Evolutionary conservation across 2,888 invertebrate species (phyloP).

Genomic region (Cordylochernes scorpioides): DNA sequence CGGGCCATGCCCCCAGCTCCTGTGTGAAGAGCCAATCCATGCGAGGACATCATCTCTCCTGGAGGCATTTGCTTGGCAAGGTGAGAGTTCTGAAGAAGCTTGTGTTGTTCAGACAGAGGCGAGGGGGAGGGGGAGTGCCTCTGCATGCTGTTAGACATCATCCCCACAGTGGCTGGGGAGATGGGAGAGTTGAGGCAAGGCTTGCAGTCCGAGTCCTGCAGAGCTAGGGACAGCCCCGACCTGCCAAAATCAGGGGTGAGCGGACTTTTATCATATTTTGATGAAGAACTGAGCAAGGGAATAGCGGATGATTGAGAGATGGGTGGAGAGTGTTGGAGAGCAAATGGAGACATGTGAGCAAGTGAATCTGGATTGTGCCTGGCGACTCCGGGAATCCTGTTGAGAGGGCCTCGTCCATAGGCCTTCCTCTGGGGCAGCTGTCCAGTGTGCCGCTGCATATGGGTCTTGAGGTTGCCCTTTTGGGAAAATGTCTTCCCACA

Average conservation of each 20-base stretch:
- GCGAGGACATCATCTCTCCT: conserved; percentile 6
- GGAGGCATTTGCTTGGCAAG: conserved; percentile 10
- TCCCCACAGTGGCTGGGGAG: background rate
- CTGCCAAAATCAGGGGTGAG: conserved; percentile 3
- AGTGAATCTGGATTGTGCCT: conserved; percentile 1
- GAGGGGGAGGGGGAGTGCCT: conserved; percentile 6
- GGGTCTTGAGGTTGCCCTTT: conserved; percentile 16
- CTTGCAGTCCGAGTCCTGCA: conserved; percentile 3
- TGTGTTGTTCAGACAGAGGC: too few species aligned
- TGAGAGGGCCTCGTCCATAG: conserved; percentile 8
- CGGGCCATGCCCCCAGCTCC: conserved; percentile 9
- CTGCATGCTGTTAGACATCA: background rate
- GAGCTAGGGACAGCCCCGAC: background rate
- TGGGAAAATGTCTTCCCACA: conserved; percentile 17
- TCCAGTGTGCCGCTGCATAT: conserved; percentile 16
- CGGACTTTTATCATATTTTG: too few species aligned
- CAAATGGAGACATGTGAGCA: conserved; percentile 10
- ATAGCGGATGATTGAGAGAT: conserved; percentile 10
- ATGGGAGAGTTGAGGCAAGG: conserved; percentile 1
- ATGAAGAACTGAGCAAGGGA: conserved; percentile 8
- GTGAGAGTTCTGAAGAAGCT: conserved; percentile 10
- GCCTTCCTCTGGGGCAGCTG: conserved; percentile 13
- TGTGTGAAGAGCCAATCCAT: too few species aligned
- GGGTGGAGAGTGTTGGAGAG: conserved; percentile 10
- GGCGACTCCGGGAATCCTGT: conserved; percentile 4